phyloP scores from a whole-genome alignment of 2,113 vertebrate genomes.

The Laticauda colubrina region DNA sequence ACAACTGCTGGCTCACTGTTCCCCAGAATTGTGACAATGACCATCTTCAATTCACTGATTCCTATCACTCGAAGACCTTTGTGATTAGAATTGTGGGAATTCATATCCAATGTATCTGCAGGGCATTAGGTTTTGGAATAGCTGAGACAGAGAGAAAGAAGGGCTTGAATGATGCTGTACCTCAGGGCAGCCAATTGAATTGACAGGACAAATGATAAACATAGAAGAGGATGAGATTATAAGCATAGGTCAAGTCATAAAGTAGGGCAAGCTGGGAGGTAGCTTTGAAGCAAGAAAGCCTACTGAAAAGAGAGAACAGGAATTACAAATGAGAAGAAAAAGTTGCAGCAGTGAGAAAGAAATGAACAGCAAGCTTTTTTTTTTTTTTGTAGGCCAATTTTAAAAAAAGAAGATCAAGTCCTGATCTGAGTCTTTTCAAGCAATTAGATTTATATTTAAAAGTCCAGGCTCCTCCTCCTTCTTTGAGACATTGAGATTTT shows the following conservation, averaged over 20 bases:
- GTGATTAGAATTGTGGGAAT: not conserved
- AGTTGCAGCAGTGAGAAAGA: not conserved
- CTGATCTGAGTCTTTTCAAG: not conserved
- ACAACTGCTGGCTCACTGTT: not conserved
- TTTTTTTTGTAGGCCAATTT: conserved; percentile 1
- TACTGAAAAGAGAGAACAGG: conserved; percentile 6
- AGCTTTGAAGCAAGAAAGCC: conserved; percentile 15
- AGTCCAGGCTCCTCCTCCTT: not conserved
- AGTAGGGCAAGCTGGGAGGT: not conserved
- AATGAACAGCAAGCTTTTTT: conserved; percentile 26
- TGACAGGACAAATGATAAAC: conserved; percentile 20
- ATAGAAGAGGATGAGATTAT: conserved; percentile 10
- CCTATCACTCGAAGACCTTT: not conserved
- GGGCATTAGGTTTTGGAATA: not conserved
- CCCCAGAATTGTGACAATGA: not conserved
- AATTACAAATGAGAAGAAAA: conserved; percentile 27
- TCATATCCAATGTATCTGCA: not conserved
- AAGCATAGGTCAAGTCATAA: not conserved
- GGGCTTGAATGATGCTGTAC: not conserved
- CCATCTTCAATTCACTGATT: not conserved
- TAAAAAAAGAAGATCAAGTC: not conserved
- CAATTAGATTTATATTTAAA: conserved; percentile 16
- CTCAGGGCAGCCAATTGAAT: conserved; percentile 18
- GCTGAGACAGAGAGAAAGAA: conserved; percentile 7
- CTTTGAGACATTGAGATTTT: conserved; percentile 11